These are phyloP conservation scores for Catharus fuscescens DNA, from an alignment of 2,113 vertebrate genomes.

Conservation along the genomic window DNA sequence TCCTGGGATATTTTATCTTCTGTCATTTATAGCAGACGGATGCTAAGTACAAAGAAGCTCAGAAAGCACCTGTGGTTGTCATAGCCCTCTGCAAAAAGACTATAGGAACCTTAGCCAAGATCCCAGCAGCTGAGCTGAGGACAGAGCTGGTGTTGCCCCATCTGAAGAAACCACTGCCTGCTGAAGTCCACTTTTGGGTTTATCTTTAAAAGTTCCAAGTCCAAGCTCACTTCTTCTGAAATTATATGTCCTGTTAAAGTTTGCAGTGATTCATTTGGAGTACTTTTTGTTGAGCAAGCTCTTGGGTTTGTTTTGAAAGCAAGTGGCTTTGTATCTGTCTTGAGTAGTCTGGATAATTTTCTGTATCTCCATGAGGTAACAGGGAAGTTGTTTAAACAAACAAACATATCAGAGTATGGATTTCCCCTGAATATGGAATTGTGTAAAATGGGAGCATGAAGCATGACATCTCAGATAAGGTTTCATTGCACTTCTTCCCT, in stretches of 20 bases:
- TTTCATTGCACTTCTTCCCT: not conserved
- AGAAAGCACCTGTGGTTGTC: slow-evolving; percentile 17
- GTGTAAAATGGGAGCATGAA: not conserved
- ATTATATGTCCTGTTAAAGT: not conserved
- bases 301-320: slow-evolving; percentile 32
- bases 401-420: not conserved
- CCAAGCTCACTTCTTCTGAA: not conserved
- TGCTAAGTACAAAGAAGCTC: slow-evolving; percentile 17
- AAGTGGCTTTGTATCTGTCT: slow-evolving; percentile 13
- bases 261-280: slow-evolving; percentile 7
- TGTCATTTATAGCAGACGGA: not conserved
- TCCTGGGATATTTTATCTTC: not conserved
- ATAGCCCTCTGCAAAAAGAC: not conserved
- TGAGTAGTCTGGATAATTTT: not conserved
- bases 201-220: not conserved
- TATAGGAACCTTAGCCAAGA: not conserved
- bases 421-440: not conserved
- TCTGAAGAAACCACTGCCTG: not conserved
- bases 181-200: not conserved
- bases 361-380: not conserved
- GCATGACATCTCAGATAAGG: not conserved
- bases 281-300: slow-evolving; percentile 39
- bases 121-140: not conserved
- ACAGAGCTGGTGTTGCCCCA: not conserved
- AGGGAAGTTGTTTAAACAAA: slow-evolving; percentile 19